Evolutionary conservation across 2,797 vertebrate genomes (phyloP).

Genomic region (Paratrypauchen microcephalus): DNA sequence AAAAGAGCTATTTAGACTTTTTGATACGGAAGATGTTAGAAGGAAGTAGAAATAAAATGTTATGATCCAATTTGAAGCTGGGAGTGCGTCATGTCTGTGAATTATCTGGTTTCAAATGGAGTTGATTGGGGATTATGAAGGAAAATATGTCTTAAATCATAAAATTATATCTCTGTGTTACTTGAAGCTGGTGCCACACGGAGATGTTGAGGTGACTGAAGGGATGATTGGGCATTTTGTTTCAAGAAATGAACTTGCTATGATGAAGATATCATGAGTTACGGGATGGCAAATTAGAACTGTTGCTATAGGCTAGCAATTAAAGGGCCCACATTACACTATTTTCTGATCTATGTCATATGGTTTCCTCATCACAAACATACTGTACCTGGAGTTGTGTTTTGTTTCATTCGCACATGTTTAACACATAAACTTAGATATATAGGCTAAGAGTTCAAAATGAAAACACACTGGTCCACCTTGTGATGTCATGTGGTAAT

Average conservation of each 20-base stretch:
- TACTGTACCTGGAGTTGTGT: too few relatives aligned
- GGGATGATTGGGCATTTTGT: constrained; percentile 45
- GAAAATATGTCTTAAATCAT: constrained; percentile 41
- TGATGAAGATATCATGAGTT: too few relatives aligned
- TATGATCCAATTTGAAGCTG: constrained; percentile 50
- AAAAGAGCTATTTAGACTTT: constrained; percentile 41
- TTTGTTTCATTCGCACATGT: too few relatives aligned
- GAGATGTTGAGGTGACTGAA: constrained; percentile 23
- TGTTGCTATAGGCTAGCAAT: too few relatives aligned
- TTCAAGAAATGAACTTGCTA: constrained; percentile 7
- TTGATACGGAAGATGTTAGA: constrained; percentile 3
- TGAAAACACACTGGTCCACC: too few relatives aligned
- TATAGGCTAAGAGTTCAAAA: too few relatives aligned
- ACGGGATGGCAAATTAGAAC: too few relatives aligned
- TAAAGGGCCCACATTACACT: too few relatives aligned
- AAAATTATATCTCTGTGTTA: constrained; percentile 42
- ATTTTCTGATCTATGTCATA: too few relatives aligned
- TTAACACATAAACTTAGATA: too few relatives aligned
- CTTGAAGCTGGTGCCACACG: constrained; percentile 49
- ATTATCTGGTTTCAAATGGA: constrained; percentile 30
- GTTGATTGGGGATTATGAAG: constrained; percentile 38
- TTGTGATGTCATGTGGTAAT: too few relatives aligned
- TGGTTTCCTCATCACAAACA: too few relatives aligned
- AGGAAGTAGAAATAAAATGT: constrained; percentile 45
- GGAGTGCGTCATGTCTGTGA: constrained; percentile 3